Conservation (phyloP, 1,140 invertebrate species). For the Carcinoscorpius rotundicauda region DNA sequence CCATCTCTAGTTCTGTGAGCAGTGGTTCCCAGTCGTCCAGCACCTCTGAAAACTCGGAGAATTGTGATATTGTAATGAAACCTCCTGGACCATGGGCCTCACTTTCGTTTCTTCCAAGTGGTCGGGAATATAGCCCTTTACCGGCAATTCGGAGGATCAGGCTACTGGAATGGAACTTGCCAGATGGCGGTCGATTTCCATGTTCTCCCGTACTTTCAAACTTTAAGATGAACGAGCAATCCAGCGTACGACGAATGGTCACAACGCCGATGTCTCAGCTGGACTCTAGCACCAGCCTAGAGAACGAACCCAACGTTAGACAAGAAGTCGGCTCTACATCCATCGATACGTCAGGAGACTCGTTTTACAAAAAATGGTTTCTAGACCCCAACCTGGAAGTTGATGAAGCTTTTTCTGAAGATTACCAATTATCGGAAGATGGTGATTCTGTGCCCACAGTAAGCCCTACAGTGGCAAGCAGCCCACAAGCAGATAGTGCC, state of each 20-base stretch:
- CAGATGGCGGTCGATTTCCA: too few species aligned
- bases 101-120: too few species aligned
- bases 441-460: not conserved
- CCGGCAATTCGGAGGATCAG: too few species aligned
- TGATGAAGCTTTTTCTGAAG: constrained; percentile 1
- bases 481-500: constrained; percentile 1
- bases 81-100: too few species aligned
- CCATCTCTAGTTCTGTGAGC: not conserved
- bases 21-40: not conserved
- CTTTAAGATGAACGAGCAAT: too few species aligned
- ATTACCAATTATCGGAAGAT: not conserved
- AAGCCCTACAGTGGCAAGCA: not conserved
- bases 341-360: not conserved
- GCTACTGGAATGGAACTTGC: too few species aligned
- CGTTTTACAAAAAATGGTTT: not conserved
- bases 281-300: not conserved
- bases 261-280: too few species aligned
- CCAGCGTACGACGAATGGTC: too few species aligned
- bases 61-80: too few species aligned
- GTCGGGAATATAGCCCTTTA: too few species aligned
- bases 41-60: not conserved
- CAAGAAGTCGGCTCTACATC: not conserved
- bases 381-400: too few species aligned
- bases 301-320: not conserved
- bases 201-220: too few species aligned